Conservation (phyloP, 2,797 vertebrate species). For the Neosilurus hyrtlii region DNA sequence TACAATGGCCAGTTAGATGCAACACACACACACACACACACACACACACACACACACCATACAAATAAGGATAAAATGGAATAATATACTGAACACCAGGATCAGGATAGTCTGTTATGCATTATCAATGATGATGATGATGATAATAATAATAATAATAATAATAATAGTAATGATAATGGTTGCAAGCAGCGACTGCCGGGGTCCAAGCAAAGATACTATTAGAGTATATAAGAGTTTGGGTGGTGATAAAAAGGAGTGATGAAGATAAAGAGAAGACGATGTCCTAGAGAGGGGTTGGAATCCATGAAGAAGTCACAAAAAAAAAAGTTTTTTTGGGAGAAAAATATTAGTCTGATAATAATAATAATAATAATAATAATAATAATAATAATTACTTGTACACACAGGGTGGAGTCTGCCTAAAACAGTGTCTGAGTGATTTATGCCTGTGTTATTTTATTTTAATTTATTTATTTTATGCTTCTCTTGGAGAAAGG, state of each 20-base stretch:
- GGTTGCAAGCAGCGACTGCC: too few species aligned
- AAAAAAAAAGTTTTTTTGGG: background rate
- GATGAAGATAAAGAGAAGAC: too few species aligned
- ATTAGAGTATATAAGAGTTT: too few species aligned
- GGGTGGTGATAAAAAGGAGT: too few species aligned
- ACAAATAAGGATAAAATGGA: background rate
- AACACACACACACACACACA: background rate
- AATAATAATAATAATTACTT: background rate
- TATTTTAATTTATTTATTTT: too few species aligned
- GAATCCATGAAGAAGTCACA: too few species aligned
- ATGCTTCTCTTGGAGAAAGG: too few species aligned
- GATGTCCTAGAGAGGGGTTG: too few species aligned
- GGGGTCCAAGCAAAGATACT: too few species aligned
- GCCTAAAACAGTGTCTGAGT: background rate
- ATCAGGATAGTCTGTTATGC: background rate
- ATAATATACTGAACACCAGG: background rate
- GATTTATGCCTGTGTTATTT: background rate
- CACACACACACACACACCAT: background rate
- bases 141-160: too few species aligned
- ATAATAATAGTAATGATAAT: too few species aligned
- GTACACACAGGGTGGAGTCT: background rate
- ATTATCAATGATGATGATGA: too few species aligned
- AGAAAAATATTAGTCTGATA: background rate
- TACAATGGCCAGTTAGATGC: conserved; percentile 7
- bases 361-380: background rate